A percentile compares a stretch with the other conserved stretches of the same genome.
Conservation (phyloP, 30 jellyfish, hydroid and myxozoan species). For the Aurelia aurita complex sp. Pacific region DNA sequence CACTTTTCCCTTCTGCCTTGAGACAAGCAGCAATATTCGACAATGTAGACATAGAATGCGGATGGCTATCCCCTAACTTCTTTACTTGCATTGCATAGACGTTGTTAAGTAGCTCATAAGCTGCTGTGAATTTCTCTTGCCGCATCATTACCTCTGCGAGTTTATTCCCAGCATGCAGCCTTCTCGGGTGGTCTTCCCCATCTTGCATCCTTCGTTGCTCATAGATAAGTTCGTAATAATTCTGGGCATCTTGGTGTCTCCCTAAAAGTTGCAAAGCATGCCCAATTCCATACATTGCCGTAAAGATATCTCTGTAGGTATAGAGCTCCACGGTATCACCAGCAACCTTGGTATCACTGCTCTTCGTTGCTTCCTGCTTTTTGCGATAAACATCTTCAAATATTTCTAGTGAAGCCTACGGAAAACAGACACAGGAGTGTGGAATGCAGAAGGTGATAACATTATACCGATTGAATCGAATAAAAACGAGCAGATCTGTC, state of each 20-base stretch:
- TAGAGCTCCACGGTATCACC: conserved; percentile 10
- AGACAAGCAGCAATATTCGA: conserved; percentile 3
- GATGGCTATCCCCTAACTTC: conserved; percentile 36
- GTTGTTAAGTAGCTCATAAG: conserved; percentile 11
- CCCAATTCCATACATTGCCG: conserved; percentile 52
- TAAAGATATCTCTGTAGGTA: conserved; percentile 32
- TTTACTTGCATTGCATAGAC: conserved; percentile 25
- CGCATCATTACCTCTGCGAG: conserved; percentile 22
- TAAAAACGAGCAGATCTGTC: too few relatives aligned
- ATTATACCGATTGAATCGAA: too few relatives aligned
- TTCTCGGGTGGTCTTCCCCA: conserved; percentile 53
- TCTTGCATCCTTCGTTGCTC: conserved; percentile 32
- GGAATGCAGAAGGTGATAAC: too few relatives aligned
- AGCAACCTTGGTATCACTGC: too few relatives aligned
- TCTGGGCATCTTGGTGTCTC: conserved; percentile 40
- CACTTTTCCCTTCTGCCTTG: not conserved
- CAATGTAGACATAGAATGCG: conserved; percentile 23
- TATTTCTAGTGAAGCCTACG: conserved; percentile 18
- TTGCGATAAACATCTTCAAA: conserved; percentile 39
- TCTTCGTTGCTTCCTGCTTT: conserved; percentile 1
- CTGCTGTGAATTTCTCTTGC: conserved; percentile 1
- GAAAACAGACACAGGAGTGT: not conserved
- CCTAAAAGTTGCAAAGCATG: conserved; percentile 44
- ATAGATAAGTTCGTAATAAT: conserved; percentile 17
- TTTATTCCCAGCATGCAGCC: conserved; percentile 58